Evolutionary conservation across 2,797 vertebrate species (phyloP).

Genomic region (Galago senegalensis): DNA sequence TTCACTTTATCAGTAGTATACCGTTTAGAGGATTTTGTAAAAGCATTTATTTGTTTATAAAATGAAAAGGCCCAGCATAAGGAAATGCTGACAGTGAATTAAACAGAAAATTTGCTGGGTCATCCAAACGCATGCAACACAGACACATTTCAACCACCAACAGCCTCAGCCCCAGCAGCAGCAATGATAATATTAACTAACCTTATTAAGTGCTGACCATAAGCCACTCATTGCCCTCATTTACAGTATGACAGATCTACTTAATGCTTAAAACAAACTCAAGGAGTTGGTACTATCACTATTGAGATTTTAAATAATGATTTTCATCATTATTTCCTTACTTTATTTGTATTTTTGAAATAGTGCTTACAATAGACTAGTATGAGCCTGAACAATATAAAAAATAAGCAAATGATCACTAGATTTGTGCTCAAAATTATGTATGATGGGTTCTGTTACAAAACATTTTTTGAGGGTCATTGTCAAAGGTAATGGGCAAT

Average conservation of each 20-base stretch:
- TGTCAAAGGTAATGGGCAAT: background rate
- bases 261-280: background rate
- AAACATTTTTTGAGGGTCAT: background rate
- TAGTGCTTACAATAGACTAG: background rate
- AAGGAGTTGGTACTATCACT: background rate
- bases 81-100: background rate
- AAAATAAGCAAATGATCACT: background rate
- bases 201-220: background rate
- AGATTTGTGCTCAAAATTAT: background rate
- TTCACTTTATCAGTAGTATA: background rate
- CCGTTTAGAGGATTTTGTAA: background rate
- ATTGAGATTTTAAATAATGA: background rate
- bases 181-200: background rate
- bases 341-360: conserved; percentile 34
- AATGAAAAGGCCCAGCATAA: background rate
- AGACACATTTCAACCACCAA: background rate
- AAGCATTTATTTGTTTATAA: background rate
- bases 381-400: background rate
- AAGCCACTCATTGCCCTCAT: background rate
- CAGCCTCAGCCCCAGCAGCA: background rate
- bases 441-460: background rate
- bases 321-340: background rate
- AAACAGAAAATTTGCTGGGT: background rate
- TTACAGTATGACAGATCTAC: background rate
- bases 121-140: background rate